A percentile compares a stretch with the other conserved stretches of the same genome.
Conservation (phyloP, 2,113 vertebrate genomes). For the Callaeas wilsoni region DNA sequence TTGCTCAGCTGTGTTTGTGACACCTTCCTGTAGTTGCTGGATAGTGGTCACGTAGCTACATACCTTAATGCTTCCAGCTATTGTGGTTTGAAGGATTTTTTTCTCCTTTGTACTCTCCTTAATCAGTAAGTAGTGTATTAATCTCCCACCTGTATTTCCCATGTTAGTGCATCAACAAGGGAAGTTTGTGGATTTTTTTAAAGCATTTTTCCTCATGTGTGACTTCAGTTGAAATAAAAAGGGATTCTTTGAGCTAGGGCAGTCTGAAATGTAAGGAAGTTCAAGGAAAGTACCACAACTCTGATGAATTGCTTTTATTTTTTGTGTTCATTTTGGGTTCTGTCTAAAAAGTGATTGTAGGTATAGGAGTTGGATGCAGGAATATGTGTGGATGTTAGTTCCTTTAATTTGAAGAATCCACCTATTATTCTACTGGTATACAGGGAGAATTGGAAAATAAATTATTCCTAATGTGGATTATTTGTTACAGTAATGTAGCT, state of each 20-base stretch:
- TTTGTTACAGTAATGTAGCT: neutral
- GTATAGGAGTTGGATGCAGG: neutral
- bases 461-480: neutral
- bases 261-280: neutral
- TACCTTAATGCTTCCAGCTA: neutral
- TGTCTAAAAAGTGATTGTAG: neutral
- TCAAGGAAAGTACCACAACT: neutral
- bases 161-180: neutral
- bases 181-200: neutral
- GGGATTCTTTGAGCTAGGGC: neutral
- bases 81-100: neutral
- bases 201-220: neutral
- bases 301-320: neutral
- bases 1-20: neutral
- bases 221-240: neutral
- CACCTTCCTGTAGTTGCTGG: neutral
- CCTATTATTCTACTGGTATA: neutral
- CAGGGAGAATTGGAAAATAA: neutral
- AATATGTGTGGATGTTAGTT: neutral
- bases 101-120: neutral
- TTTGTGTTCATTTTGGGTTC: neutral
- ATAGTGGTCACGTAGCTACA: fast-evolving
- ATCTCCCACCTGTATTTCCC: neutral
- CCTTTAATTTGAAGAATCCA: neutral
- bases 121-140: neutral